These are phyloP conservation scores for Scyliorhinus canicula DNA, from an alignment of 2,797 vertebrate species.

Conservation along the genomic window DNA sequence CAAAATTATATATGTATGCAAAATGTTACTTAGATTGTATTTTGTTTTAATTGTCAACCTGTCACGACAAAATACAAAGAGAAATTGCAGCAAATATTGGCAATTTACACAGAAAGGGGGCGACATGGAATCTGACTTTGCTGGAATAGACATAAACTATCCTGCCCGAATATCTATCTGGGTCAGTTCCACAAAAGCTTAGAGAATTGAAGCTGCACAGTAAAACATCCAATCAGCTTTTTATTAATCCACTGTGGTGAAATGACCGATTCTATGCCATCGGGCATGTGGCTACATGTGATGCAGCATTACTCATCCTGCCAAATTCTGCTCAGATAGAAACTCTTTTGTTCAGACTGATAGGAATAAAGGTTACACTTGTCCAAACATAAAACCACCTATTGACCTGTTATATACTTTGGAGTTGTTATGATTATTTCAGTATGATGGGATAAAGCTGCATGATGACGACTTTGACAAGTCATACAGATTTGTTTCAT, in stretches of 20 bases:
- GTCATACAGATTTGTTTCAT: not conserved
- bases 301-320: not conserved
- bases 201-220: not conserved
- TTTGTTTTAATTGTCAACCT: not conserved
- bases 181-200: slow-evolving; percentile 16
- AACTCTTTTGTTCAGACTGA: not conserved
- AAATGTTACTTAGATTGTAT: not conserved
- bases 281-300: not conserved
- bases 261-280: slow-evolving; percentile 9
- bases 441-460: not conserved
- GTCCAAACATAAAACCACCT: not conserved
- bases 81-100: not conserved
- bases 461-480: not conserved
- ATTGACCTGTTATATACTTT: not conserved
- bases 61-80: not conserved
- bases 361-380: not conserved
- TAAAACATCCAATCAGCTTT: not conserved
- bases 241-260: not conserved
- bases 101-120: not conserved
- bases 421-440: not conserved
- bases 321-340: not conserved
- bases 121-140: not conserved
- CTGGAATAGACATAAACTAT: not conserved
- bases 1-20: not conserved
- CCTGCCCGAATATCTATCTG: not conserved